Evolutionary conservation across 2,888 invertebrate genomes (phyloP).

Genomic region (Helicoverpa assulta): DNA sequence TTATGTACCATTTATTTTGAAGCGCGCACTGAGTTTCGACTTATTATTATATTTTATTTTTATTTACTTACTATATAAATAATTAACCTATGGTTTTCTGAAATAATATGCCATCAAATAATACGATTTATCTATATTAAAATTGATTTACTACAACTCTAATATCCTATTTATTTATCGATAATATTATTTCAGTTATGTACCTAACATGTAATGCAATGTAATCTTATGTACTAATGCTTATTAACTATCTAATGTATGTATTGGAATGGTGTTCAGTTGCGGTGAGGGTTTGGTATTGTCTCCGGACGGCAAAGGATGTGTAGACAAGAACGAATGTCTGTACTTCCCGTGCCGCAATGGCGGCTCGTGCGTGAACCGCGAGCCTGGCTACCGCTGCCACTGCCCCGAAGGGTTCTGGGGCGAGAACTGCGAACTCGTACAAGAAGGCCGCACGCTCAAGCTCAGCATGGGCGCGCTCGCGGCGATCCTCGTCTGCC

Average conservation of each 20-base stretch:
- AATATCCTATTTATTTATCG: neutral
- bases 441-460: slow-evolving; percentile 98
- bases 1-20: slow-evolving; percentile 60
- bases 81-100: slow-evolving; percentile 33
- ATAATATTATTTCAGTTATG: slow-evolving; percentile 7
- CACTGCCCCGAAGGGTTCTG: slow-evolving; percentile 97
- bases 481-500: slow-evolving; percentile 98
- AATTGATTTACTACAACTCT: neutral
- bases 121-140: neutral
- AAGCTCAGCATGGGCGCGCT: slow-evolving; percentile 99
- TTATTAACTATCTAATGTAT: slow-evolving; percentile 64
- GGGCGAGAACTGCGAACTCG: slow-evolving; percentile 98
- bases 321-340: slow-evolving; percentile 98
- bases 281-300: slow-evolving; percentile 98
- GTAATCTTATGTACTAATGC: slow-evolving; percentile 37
- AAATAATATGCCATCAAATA: slow-evolving; percentile 2
- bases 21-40: slow-evolving; percentile 80
- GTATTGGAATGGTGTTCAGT: slow-evolving; percentile 90
- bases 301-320: slow-evolving; percentile 97
- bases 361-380: slow-evolving; percentile 97
- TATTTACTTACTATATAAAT: slow-evolving; percentile 49
- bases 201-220: slow-evolving; percentile 35
- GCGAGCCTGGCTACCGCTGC: slow-evolving; percentile 96
- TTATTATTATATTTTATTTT: slow-evolving; percentile 25
- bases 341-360: slow-evolving; percentile 98